Evolutionary conservation across 30 jellyfish, hydroid and myxozoan genomes (phyloP).

Genomic region (Hydra vulgaris): DNA sequence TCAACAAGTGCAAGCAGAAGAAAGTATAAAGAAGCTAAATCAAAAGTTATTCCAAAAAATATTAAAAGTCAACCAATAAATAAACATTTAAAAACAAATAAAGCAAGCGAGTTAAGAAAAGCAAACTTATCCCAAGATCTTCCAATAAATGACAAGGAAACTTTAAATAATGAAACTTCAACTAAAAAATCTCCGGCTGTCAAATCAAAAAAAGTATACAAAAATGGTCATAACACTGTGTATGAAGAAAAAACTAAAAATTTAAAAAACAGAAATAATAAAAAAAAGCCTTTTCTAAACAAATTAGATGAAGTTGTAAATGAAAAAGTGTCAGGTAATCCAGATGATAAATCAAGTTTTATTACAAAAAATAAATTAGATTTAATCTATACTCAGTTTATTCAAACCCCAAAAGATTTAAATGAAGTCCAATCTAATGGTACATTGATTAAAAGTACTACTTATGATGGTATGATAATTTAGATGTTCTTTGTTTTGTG

Average conservation of each 20-base stretch:
- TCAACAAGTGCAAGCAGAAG: slow-evolving; percentile 38
- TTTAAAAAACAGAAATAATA: not conserved
- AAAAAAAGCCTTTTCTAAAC: not conserved
- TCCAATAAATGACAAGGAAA: not conserved
- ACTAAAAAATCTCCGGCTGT: no score
- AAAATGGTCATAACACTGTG: not conserved
- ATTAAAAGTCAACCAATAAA: not conserved
- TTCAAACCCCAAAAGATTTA: not conserved
- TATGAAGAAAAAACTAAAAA: no score
- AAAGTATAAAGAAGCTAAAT: slow-evolving; percentile 14
- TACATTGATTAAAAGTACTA: not conserved
- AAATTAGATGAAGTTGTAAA: not conserved
- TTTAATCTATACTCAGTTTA: not conserved
- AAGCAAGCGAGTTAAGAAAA: slow-evolving; percentile 6
- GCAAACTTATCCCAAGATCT: not conserved
- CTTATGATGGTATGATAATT: not conserved
- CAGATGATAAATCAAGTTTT: no score
- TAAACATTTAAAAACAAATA: not conserved
- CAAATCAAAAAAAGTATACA: not conserved
- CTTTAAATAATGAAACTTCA: not conserved
- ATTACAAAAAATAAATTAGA: not conserved
- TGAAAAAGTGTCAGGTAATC: not conserved
- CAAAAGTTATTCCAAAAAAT: slow-evolving; percentile 10
- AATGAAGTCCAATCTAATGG: not conserved
- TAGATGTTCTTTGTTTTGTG: not conserved